Base-by-base conservation (phyloP, 2,113 vertebrate species). In the Oenanthe oenanthe region DNA sequence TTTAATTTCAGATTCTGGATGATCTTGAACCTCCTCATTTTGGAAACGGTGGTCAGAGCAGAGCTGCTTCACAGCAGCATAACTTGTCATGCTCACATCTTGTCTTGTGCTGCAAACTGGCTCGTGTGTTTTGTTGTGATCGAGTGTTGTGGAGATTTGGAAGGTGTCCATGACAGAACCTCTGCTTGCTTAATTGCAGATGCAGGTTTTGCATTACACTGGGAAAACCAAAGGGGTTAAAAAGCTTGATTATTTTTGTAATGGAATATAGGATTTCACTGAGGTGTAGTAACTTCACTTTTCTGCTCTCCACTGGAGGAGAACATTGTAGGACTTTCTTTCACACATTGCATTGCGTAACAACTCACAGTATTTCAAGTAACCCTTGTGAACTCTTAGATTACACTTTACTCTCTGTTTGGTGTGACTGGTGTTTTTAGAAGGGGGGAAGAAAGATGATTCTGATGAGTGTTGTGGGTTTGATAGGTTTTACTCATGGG, bases 11-110 rank as follows among this genome's bases (percentile, higher is more conserved):
- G 54, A 13, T 66, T 68, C 34, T 43, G 60, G 28, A 67, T 47
- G 38, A 31, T 68, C 40, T 60, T 6, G 18, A 72, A 21, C 10
- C 34, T 67, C 5, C 18, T 2, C 0, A 0, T 63, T 73, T 61
- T 53, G 47, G 50, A 31, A 45, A 6, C 1, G 1, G 22, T 60
- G 70, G 10, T 43, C 50, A 26, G 58, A 57, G 56, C 26, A 50
- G 20, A 24, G 60, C 63, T 45, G 50, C 17, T 80, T 38, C 25
- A 1, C 12, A 54, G 56, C 58, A 66, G 10, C 4, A 1, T 18
- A 17, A 15, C 47, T 29, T 72, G 20, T 17, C 4, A 0, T 11
- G 14, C 38, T 86, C 4, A 1, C 0, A 1, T 18, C 60, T 40
- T n/a, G 40, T 85, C 21, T 31, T 53, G 43, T 38, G 42, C 61